Evolutionary conservation across 2,888 invertebrate genomes (phyloP).

Genomic region (Cosmorhoe ocellata): DNA sequence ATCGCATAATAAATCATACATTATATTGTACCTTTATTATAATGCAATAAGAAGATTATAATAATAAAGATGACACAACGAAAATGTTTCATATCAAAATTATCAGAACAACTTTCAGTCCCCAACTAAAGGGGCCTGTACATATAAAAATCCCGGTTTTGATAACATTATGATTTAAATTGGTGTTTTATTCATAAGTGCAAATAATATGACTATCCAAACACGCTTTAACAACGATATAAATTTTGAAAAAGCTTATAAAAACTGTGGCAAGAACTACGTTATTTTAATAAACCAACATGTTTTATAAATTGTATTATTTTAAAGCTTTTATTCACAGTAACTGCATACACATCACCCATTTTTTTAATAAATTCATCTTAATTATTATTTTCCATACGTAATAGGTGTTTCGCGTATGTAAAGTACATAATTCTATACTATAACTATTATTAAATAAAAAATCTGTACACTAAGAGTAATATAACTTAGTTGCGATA

Average conservation of each 20-base stretch:
- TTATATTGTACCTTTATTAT: too few species aligned
- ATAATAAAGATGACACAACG: too few species aligned
- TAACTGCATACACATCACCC: background rate
- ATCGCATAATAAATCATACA: too few species aligned
- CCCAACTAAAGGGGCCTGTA: too few species aligned
- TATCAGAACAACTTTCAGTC: too few species aligned
- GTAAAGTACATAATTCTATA: background rate
- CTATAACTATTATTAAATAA: conserved; percentile 2
- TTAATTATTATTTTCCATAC: background rate
- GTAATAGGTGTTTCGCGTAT: background rate
- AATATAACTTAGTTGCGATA: conserved; percentile 31
- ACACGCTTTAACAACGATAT: conserved; percentile 16
- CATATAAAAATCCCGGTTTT: too few species aligned
- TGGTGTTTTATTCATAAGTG: conserved; percentile 27
- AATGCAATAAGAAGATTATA: too few species aligned
- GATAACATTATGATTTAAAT: background rate
- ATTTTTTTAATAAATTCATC: conserved; percentile 7
- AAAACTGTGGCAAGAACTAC: conserved; percentile 28
- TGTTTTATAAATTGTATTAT: conserved; percentile 5
- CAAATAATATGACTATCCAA: conserved; percentile 16
- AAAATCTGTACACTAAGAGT: conserved; percentile 7
- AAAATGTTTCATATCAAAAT: too few species aligned
- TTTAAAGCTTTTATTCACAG: conserved; percentile 28
- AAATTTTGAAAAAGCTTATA: conserved; percentile 16
- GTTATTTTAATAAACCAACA: conserved; percentile 4